Base-by-base conservation (phyloP, 2,797 vertebrate genomes). In the Allobates femoralis region DNA sequence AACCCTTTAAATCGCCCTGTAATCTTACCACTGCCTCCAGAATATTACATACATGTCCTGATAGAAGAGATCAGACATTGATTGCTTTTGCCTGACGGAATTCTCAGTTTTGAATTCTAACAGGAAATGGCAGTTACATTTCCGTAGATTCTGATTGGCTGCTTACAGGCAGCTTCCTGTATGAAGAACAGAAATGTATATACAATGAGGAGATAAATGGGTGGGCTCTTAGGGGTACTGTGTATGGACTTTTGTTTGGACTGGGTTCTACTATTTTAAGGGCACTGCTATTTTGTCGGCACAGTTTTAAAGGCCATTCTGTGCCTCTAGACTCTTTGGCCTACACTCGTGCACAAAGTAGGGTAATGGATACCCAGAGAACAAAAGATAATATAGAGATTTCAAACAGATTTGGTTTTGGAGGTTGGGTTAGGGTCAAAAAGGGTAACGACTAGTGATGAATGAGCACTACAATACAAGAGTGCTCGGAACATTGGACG, bases 11-110 rank as follows among this genome's bases (percentile, higher is more conserved):
- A 46, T 46, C 7, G 41, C 4, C 4, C 37, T 41, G 37, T 41
- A 41, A 5, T 4, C 10, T 5, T 41, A 41, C 30, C 30, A 19
- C 15, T 19, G 2, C 32, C 56, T 3, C 23, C 21, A 60, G 58
- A 18, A 60, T 5, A 15, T 6, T 1, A 18, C 64, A 66, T 5
- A 18, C 32, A 3, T 66, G 30, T 6, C 15, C 5, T 0, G 2
- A 26, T 28, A 28, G 7, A 1, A 64, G n/a, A 64, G 60, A 64
- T 64, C 60, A 15, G 60, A 28, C 11, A 64, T 28, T 12, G 32
- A 69, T 69, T 69, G 66, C 66, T 69, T 34, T 32, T 69, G 66
- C 18, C 66, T 69, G 32, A 69, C 37, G 26, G 60, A 28, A 64
- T 28, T 12, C 11, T 64, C n/a, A 28, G 0, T 69, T 12, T 7